Evolutionary conservation across 1,140 invertebrate genomes (phyloP).

Genomic region (Drosophila willistoni): DNA sequence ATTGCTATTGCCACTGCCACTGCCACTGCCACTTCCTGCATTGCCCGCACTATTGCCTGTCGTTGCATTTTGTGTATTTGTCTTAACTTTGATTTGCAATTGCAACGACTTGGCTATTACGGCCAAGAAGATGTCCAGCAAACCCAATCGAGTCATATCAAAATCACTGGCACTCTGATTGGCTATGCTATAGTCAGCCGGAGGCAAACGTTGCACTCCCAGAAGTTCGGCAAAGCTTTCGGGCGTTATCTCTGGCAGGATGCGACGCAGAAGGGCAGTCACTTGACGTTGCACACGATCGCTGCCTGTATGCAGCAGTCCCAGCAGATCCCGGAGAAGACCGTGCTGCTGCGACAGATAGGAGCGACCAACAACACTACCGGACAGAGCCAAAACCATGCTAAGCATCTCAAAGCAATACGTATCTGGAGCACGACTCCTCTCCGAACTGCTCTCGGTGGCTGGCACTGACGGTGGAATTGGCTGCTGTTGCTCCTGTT

Average conservation of each 20-base stretch:
- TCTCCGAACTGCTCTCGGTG: constrained; percentile 74
- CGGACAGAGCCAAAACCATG: constrained; percentile 96
- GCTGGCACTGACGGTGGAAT: not conserved
- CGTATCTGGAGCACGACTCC: constrained; percentile 88
- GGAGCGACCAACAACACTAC: constrained; percentile 93
- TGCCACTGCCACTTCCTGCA: not conserved
- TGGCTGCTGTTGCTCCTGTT: constrained; percentile 20
- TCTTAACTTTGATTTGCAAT: constrained; percentile 93
- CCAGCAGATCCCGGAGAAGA: constrained; percentile 92
- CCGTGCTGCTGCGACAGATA: constrained; percentile 95
- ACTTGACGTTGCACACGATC: constrained; percentile 97
- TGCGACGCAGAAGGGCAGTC: constrained; percentile 90
- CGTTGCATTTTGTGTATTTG: constrained; percentile 45
- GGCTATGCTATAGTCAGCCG: constrained; percentile 91
- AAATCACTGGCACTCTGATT: constrained; percentile 85
- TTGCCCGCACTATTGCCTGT: not conserved
- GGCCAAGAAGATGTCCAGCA: constrained; percentile 93
- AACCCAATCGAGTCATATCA: constrained; percentile 86
- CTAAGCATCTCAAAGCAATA: constrained; percentile 99
- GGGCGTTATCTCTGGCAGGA: constrained; percentile 92
- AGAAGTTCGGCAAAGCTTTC: constrained; percentile 87
- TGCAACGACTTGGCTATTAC: constrained; percentile 94
- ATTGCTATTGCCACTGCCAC: no score
- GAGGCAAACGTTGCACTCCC: constrained; percentile 88
- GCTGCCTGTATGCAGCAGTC: constrained; percentile 95